A percentile compares a stretch with the other conserved stretches of the same genome.
These are phyloP conservation scores for Sisor rabdophorus DNA, from an alignment of 2,113 vertebrate genomes.

Conservation along the genomic window DNA sequence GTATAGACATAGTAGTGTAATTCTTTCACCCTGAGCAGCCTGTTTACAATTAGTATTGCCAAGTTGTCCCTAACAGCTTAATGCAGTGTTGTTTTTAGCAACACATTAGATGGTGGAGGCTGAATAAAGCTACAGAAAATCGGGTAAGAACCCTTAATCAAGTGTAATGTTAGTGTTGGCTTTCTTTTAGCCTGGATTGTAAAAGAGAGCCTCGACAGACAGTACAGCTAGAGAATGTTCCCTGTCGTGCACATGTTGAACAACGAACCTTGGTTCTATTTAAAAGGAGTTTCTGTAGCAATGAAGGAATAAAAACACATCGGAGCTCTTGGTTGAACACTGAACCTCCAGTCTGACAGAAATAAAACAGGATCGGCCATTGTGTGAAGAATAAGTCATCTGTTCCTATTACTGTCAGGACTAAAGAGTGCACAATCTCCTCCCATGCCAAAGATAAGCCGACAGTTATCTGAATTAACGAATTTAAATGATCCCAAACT, in stretches of 20 bases:
- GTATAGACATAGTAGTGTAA: neutral
- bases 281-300: neutral
- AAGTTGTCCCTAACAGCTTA: conserved; percentile 10
- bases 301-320: conserved; percentile 5
- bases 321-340: neutral
- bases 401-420: conserved; percentile 2
- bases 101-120: neutral
- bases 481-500: conserved; percentile 4
- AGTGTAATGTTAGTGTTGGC: conserved; percentile 2
- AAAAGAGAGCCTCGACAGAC: neutral
- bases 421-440: conserved; percentile 4
- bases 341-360: neutral
- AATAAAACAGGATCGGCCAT: conserved; percentile 4
- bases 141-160: neutral
- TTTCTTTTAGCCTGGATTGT: neutral
- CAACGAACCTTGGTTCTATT: neutral
- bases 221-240: neutral
- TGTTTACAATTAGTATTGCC: conserved; percentile 9
- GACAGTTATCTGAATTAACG: conserved; percentile 14
- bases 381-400: conserved; percentile 4
- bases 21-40: neutral
- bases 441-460: neutral
- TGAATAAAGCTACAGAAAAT: conserved; percentile 14
- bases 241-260: neutral
- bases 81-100: neutral